phyloP scores from a whole-genome alignment of 2,797 vertebrate genomes.

The Cossypha caffra region DNA sequence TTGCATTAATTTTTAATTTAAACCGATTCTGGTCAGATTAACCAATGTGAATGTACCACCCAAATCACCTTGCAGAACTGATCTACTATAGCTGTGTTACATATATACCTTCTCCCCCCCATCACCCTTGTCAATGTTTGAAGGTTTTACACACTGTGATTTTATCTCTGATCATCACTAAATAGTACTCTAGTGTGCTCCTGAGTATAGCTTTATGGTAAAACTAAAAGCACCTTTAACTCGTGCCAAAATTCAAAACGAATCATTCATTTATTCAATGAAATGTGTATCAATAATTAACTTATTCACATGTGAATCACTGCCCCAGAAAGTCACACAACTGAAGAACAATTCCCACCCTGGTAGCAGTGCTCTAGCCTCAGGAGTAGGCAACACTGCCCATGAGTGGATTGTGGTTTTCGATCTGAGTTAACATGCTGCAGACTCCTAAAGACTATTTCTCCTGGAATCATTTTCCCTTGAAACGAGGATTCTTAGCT shows the following conservation, averaged over 20 bases:
- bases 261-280: not conserved
- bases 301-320: not conserved
- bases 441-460: not conserved
- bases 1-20: not conserved
- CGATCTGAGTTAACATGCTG: not conserved
- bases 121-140: not conserved
- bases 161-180: not conserved
- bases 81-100: not conserved
- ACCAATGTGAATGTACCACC: not conserved
- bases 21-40: not conserved
- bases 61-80: not conserved
- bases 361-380: not conserved
- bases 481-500: not conserved
- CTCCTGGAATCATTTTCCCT: not conserved
- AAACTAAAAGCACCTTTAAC: not conserved
- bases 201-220: not conserved
- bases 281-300: not conserved
- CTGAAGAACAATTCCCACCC: not conserved
- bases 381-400: not conserved
- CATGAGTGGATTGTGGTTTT: not conserved
- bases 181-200: not conserved
- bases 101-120: not conserved
- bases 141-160: not conserved
- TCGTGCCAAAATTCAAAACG: not conserved
- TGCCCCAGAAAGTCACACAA: not conserved